These are phyloP conservation scores for Silurus lanzhouensis DNA, from an alignment of 2,797 vertebrate genomes.

Conservation along the genomic window DNA sequence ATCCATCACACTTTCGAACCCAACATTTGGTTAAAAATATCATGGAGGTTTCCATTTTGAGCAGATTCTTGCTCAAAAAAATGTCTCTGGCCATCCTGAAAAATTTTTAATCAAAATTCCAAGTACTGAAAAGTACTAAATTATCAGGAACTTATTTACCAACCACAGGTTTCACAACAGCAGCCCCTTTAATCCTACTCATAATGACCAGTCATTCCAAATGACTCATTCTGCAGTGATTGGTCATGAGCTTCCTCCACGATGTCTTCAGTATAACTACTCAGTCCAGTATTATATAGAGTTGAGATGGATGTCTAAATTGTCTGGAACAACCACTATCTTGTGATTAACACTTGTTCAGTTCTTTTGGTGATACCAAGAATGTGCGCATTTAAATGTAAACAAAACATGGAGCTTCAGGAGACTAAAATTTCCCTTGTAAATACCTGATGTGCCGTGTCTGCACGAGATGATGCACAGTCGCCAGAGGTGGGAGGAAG, in stretches of 20 bases:
- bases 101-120: no score
- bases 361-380: neutral
- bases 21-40: no score
- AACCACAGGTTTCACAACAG: neutral
- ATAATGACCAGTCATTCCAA: neutral
- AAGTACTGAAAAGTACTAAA: no score
- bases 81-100: no score
- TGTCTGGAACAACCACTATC: neutral
- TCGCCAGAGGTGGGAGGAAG: neutral
- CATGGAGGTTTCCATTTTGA: no score
- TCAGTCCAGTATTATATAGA: neutral
- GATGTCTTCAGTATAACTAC: neutral
- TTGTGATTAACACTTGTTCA: neutral
- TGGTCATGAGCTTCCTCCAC: neutral
- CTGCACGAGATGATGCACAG: neutral
- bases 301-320: neutral
- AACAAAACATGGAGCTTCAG: neutral
- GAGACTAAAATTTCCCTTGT: neutral
- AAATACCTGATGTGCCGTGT: neutral
- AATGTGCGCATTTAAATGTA: neutral
- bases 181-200: neutral
- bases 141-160: neutral
- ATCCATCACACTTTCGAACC: no score
- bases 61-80: no score
- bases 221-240: neutral